Evolutionary conservation across 2,888 invertebrate genomes (phyloP).

Genomic region (Plagodis dolabraria): DNA sequence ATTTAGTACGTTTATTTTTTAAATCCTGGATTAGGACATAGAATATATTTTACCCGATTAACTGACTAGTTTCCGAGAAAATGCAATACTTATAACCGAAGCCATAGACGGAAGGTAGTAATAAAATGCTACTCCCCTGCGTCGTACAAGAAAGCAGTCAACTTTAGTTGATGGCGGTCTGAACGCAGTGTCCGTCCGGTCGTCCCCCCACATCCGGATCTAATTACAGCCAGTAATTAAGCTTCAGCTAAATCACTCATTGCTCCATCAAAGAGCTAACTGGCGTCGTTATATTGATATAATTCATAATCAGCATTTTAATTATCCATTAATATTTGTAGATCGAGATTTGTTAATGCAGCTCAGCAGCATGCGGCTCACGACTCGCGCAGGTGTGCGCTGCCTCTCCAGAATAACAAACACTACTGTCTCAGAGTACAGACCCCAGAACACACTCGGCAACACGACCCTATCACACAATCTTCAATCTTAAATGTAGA

Average conservation of each 20-base stretch:
- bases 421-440: slow-evolving; percentile 15
- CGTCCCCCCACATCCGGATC: slow-evolving; percentile 6
- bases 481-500: slow-evolving; percentile 20
- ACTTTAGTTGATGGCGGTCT: no score
- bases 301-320: slow-evolving; percentile 49
- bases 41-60: no score
- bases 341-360: slow-evolving; percentile 32
- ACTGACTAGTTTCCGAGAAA: no score
- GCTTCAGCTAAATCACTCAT: slow-evolving; percentile 31
- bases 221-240: slow-evolving; percentile 18
- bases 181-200: not conserved
- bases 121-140: no score
- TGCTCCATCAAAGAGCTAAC: slow-evolving; percentile 37
- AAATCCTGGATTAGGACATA: no score
- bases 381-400: slow-evolving; percentile 71
- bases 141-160: no score
- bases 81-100: no score
- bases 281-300: slow-evolving; percentile 33
- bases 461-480: slow-evolving; percentile 3
- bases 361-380: slow-evolving; percentile 46
- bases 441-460: slow-evolving; percentile 1
- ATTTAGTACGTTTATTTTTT: no score
- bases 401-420: slow-evolving; percentile 65
- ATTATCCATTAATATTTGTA: slow-evolving; percentile 37
- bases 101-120: no score